A percentile compares a stretch with the other conserved stretches of the same genome.
Conservation (phyloP, 2,797 vertebrate species). For the Pteronotus mesoamericanus region DNA sequence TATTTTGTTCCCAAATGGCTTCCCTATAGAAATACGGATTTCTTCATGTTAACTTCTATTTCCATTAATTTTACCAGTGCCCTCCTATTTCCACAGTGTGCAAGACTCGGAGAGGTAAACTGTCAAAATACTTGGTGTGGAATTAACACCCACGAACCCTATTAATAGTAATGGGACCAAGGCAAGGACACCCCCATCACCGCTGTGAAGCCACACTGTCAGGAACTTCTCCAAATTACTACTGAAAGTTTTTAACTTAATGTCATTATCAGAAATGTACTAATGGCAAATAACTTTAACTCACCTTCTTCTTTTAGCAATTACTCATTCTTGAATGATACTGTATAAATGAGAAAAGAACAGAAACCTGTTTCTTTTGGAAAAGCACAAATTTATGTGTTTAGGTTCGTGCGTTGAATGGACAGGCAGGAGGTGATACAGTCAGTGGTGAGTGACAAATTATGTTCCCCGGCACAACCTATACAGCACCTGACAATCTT, state of each 20-base stretch:
- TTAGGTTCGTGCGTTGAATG: background rate
- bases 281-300: constrained; percentile 43
- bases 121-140: background rate
- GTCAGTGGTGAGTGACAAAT: background rate
- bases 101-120: background rate
- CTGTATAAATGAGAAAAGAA: constrained; percentile 29
- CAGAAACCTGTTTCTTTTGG: background rate
- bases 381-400: constrained; percentile 50
- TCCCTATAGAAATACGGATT: constrained; percentile 12
- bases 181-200: background rate
- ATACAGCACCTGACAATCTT: constrained; percentile 63
- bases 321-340: constrained; percentile 53
- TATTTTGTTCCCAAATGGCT: background rate
- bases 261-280: constrained; percentile 16
- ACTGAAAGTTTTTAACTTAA: constrained; percentile 35
- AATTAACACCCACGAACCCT: constrained; percentile 16
- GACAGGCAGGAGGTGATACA: constrained; percentile 52
- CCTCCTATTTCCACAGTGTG: background rate
- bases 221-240: background rate
- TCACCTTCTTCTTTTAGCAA: constrained; percentile 28
- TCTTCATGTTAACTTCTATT: background rate
- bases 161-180: background rate
- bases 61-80: background rate
- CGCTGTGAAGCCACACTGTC: background rate
- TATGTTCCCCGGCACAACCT: constrained; percentile 47